Conservation (phyloP, 2,888 invertebrate genomes). For the Ochropleura leucogaster region DNA sequence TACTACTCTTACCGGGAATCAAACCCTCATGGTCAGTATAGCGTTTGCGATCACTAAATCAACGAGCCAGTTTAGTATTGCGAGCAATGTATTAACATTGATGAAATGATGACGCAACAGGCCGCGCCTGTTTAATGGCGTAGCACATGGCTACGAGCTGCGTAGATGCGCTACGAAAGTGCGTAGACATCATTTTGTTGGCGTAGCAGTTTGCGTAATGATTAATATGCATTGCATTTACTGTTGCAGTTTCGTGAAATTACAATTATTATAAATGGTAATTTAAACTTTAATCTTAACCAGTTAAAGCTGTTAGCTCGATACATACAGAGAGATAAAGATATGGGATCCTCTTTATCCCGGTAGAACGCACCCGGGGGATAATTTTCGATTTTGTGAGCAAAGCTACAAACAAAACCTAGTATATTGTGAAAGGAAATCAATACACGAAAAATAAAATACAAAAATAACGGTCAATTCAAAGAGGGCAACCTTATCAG, state of each 20-base stretch:
- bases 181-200: constrained; percentile 30
- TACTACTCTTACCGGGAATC: too few species aligned
- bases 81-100: constrained; percentile 22
- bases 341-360: not conserved
- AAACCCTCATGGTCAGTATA: not conserved
- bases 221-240: constrained; percentile 3
- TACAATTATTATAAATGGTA: not conserved
- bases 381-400: not conserved
- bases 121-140: constrained; percentile 54
- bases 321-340: not conserved
- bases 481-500: constrained; percentile 11
- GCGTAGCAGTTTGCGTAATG: constrained; percentile 1
- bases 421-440: constrained; percentile 1
- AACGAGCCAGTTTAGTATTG: constrained; percentile 1
- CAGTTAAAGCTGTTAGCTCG: not conserved
- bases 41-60: not conserved
- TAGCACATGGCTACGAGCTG: constrained; percentile 67
- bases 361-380: not conserved
- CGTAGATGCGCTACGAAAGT: constrained; percentile 68
- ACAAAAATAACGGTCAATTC: constrained; percentile 5
- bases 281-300: too few species aligned
- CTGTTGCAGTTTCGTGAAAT: too few species aligned
- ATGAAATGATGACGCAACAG: constrained; percentile 40
- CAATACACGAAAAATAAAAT: constrained; percentile 3
- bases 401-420: not conserved